These are phyloP conservation scores for Syritta pipiens DNA, from an alignment of 2,888 invertebrate genomes.

Conservation along the genomic window DNA sequence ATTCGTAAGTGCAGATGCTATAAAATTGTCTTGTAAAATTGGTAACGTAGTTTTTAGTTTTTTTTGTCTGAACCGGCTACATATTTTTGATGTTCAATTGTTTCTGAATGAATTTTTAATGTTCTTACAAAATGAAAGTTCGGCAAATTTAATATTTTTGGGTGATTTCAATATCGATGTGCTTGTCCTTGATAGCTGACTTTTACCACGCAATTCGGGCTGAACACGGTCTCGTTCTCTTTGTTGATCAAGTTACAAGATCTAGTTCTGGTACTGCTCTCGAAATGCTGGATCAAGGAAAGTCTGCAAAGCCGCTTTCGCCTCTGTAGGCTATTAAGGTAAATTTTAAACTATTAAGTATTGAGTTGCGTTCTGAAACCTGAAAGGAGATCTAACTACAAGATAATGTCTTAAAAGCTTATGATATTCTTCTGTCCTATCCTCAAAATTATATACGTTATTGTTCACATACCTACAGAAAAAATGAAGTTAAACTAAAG, in stretches of 20 bases:
- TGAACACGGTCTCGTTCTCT: too few relatives aligned
- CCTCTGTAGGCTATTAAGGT: neutral
- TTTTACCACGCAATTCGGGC: too few relatives aligned
- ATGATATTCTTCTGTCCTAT: neutral
- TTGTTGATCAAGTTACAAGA: too few relatives aligned
- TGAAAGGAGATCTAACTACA: constrained; percentile 10
- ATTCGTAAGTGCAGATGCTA: too few relatives aligned
- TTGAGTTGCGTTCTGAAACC: constrained; percentile 1
- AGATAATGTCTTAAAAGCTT: constrained; percentile 11
- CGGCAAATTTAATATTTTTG: neutral
- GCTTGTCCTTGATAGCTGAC: neutral
- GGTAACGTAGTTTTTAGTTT: neutral
- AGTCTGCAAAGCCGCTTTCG: neutral
- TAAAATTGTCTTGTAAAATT: neutral
- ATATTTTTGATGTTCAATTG: neutral
- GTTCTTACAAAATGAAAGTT: neutral
- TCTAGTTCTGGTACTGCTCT: too few relatives aligned
- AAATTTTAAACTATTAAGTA: neutral
- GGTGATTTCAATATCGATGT: neutral
- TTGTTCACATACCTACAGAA: neutral
- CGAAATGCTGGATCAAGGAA: too few relatives aligned
- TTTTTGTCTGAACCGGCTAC: neutral
- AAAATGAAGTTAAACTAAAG: constrained; percentile 5
- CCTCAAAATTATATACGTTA: constrained; percentile 10
- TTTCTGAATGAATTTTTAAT: constrained; percentile 12